Conservation (phyloP, 2,113 vertebrate species). For the Neomonachus schauinslandi region DNA sequence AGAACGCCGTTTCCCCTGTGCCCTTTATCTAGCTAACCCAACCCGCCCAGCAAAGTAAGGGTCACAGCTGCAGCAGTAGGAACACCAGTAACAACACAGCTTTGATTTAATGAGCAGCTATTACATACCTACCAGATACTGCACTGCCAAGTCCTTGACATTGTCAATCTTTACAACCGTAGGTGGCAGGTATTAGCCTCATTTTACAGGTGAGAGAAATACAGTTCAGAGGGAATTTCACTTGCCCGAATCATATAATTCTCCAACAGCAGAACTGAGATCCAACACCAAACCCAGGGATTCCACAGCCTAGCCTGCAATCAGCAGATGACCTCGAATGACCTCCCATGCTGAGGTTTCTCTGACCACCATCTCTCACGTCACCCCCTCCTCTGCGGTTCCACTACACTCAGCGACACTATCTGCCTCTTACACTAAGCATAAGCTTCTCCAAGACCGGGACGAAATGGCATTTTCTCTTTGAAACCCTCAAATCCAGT, state of each 20-base stretch:
- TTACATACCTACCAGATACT: neutral
- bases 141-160: neutral
- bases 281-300: neutral
- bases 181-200: neutral
- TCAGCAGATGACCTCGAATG: neutral
- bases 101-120: neutral
- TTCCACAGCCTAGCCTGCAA: neutral
- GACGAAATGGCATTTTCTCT: neutral
- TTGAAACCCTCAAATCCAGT: neutral
- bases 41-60: neutral
- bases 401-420: neutral
- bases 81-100: neutral
- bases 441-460: neutral
- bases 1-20: neutral
- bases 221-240: neutral
- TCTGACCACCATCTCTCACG: neutral
- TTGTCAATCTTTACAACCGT: neutral
- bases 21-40: neutral
- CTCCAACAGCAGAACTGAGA: neutral
- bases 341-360: neutral
- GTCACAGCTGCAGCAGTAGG: neutral
- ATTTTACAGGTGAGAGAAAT: neutral
- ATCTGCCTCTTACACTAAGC: neutral
- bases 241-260: neutral
- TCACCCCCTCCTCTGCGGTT: neutral